Percentiles rank a stretch among this genome's conserved stretches.
phyloP scores from a whole-genome alignment of 1,140 invertebrate species.

The Nephila pilipes region DNA sequence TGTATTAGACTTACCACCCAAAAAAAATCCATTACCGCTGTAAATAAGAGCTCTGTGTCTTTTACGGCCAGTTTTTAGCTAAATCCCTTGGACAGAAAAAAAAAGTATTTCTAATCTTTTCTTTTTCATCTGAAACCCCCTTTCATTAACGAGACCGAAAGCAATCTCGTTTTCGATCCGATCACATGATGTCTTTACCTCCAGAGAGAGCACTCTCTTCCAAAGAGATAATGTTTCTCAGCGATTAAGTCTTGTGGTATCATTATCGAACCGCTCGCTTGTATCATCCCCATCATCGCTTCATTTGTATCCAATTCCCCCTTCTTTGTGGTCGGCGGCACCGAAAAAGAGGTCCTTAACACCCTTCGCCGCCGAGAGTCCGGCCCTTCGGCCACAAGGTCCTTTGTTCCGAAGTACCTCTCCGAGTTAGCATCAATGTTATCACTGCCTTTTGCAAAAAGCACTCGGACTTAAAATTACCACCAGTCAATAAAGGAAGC shows the following conservation, averaged over 20 bases:
- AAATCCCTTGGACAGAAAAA: no score
- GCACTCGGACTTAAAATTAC: conserved; percentile 11
- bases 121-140: no score
- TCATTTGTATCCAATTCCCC: neutral
- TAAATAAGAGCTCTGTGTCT: no score
- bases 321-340: neutral
- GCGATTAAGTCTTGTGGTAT: neutral
- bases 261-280: conserved; percentile 22
- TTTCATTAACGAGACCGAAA: no score
- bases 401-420: conserved; percentile 38
- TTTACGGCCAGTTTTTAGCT: no score
- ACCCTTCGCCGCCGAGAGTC: neutral
- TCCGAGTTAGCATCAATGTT: conserved; percentile 56
- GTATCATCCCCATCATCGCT: conserved; percentile 34
- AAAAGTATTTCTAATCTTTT: no score
- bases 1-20: no score
- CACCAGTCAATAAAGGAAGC: conserved; percentile 28
- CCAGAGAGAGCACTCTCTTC: neutral
- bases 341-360: conserved; percentile 15
- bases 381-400: neutral
- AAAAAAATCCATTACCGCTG: no score
- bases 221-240: neutral
- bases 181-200: no score
- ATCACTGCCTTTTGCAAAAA: conserved; percentile 40
- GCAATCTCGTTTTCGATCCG: no score